Conservation (phyloP, 2,797 vertebrate species). For the Florisuga fusca region DNA sequence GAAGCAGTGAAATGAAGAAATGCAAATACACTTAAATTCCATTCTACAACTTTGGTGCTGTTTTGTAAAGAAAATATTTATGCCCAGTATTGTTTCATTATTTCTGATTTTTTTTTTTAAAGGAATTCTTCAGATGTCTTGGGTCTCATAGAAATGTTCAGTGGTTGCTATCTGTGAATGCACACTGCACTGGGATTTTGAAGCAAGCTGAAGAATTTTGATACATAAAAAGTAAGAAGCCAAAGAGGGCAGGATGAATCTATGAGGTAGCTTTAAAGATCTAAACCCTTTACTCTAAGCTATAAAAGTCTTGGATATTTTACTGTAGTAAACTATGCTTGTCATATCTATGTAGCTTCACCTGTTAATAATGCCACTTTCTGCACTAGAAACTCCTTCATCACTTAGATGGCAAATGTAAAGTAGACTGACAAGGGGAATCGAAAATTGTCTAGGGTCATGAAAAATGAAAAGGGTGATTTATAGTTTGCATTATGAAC, state of each 20-base stretch:
- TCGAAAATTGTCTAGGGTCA: background rate
- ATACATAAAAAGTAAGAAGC: background rate
- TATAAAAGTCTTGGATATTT: background rate
- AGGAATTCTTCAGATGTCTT: background rate
- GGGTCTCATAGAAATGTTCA: background rate
- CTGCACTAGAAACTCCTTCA: background rate
- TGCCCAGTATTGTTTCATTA: background rate
- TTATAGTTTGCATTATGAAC: background rate
- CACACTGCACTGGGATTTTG: background rate
- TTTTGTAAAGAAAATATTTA: background rate
- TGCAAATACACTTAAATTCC: background rate
- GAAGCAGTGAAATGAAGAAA: constrained; percentile 10
- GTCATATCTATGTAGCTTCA: background rate
- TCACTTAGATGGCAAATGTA: background rate
- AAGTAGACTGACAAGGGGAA: background rate
- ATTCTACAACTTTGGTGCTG: background rate
- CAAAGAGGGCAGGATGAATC: background rate
- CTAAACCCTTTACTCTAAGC: background rate
- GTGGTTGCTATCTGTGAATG: background rate
- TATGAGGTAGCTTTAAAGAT: background rate
- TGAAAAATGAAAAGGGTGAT: background rate
- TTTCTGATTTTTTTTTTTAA: background rate
- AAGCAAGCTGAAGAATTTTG: background rate
- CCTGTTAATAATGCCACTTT: background rate
- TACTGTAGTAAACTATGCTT: background rate